phyloP scores from a whole-genome alignment of 1,140 invertebrate genomes.

The Sycophaga agraensis region DNA sequence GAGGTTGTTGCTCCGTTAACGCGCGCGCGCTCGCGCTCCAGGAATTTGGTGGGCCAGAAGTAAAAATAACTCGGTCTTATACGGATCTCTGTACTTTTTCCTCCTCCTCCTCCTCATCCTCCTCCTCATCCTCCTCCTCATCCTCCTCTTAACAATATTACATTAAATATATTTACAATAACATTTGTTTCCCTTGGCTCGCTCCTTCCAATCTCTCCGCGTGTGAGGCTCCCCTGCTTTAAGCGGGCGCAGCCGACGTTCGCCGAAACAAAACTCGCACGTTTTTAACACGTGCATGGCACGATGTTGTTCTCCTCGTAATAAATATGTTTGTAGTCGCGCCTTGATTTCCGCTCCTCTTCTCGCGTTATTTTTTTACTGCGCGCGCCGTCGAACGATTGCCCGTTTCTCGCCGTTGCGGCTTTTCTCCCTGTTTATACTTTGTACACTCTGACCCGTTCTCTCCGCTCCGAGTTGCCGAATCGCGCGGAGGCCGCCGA shows the following conservation, averaged over 20 bases:
- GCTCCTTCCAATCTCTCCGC: too few relatives aligned
- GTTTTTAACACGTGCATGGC: background rate
- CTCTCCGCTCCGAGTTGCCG: background rate
- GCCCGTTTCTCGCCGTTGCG: too few relatives aligned
- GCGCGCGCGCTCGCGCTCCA: background rate
- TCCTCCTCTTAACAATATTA: too few relatives aligned
- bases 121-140: too few relatives aligned
- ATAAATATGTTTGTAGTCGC: background rate
- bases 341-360: background rate
- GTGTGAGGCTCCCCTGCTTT: too few relatives aligned
- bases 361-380: too few relatives aligned
- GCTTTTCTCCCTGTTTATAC: background rate
- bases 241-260: background rate
- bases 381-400: too few relatives aligned
- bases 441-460: background rate
- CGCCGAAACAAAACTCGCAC: slow-evolving; percentile 1
- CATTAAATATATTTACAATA: slow-evolving; percentile 10
- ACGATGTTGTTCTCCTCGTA: background rate
- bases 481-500: too few relatives aligned
- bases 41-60: slow-evolving; percentile 11
- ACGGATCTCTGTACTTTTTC: background rate
- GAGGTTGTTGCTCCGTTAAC: slow-evolving; percentile 23
- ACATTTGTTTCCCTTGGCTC: slow-evolving; percentile 4
- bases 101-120: too few relatives aligned
- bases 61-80: slow-evolving; percentile 25